Evolutionary conservation across 2,113 vertebrate genomes (phyloP), one percentile per base, ranked within the genome.

Genomic region (Megaceryle torquata): DNA sequence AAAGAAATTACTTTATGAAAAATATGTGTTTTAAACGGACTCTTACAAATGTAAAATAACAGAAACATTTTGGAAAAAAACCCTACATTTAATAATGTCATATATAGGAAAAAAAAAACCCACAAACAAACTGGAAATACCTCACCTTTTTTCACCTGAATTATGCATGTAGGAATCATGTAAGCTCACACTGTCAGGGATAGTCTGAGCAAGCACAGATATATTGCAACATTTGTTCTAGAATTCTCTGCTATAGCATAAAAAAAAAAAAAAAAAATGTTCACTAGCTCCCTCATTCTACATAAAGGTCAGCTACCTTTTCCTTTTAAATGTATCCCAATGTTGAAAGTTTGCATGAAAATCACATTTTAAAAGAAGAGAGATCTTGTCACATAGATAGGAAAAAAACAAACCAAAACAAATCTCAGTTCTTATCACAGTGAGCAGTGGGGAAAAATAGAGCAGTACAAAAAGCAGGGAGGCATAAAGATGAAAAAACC

Each of bases 401-500:
- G 5, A 5, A 7, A 28, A 20, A n/a, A 31, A 43, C 43, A 4
- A 70, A 67, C 7, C 17, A 29, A 44, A 63, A 29, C 22, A 43
- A 5, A 67, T 8, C 29, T 88, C 33, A 4, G 25, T 76, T 89
- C 54, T 91, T 94, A 89, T 82, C 57, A 61, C 70, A 94, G 60
- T 35, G 33, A 91, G 28, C 67, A 76, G 44, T 1, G 3, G 50
- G 50, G 22, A 39, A 82, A 96, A 85, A 87, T 28, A 88, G 33
- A 72, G 46, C 41, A 79, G 8, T 61, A 65, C 25, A 82, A 93
- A 92, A 95, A 29, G 1, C 53, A 90, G 41, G 15, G 76, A 94
- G 20, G 75, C 15, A 93, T 76, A 88, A 95, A 88, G 64, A 95
- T 68, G 57, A 61, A 25, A 37, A 92, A 92, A 37, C 37, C 67